These are phyloP conservation scores for Drosophila peninsularis DNA, from an alignment of 2,888 invertebrate species.

Conservation along the genomic window DNA sequence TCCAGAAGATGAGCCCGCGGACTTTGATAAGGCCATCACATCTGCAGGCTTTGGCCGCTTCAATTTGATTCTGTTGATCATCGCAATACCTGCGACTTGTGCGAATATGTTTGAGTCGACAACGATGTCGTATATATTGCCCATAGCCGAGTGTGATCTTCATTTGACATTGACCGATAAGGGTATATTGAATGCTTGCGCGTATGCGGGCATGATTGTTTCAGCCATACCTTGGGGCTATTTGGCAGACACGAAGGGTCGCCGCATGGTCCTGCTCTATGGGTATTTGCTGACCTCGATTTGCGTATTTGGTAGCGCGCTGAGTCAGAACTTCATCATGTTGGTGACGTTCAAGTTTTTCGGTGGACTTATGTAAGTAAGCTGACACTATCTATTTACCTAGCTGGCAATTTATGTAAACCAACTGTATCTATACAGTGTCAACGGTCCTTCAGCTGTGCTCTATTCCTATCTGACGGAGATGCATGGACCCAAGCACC, in stretches of 20 bases:
- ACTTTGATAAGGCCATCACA: constrained; percentile 90
- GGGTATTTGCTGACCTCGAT: constrained; percentile 88
- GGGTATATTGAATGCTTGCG: constrained; percentile 89
- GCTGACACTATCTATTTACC: background rate
- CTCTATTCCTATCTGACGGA: constrained; percentile 90
- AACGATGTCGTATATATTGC: constrained; percentile 90
- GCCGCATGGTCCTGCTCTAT: constrained; percentile 88
- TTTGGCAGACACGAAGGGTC: constrained; percentile 90
- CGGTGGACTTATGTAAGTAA: constrained; percentile 90
- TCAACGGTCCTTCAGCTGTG: constrained; percentile 91
- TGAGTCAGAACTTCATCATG: constrained; percentile 88
- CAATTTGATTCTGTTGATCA: constrained; percentile 87
- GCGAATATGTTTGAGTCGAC: constrained; percentile 90
- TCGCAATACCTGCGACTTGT: constrained; percentile 88
- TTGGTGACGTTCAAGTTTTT: constrained; percentile 90
- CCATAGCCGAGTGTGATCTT: constrained; percentile 91
- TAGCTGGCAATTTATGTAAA: background rate
- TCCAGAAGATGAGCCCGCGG: constrained; percentile 83
- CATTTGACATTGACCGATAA: constrained; percentile 88
- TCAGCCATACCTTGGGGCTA: constrained; percentile 92
- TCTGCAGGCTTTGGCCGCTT: constrained; percentile 90
- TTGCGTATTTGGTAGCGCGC: constrained; percentile 87
- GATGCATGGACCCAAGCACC: constrained; percentile 88
- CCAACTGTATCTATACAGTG: constrained; percentile 82
- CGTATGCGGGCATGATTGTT: constrained; percentile 92